Percentiles rank a stretch among this genome's conserved stretches.
Evolutionary conservation across 2,113 vertebrate species (phyloP).

Genomic region (Toxostoma redivivum): DNA sequence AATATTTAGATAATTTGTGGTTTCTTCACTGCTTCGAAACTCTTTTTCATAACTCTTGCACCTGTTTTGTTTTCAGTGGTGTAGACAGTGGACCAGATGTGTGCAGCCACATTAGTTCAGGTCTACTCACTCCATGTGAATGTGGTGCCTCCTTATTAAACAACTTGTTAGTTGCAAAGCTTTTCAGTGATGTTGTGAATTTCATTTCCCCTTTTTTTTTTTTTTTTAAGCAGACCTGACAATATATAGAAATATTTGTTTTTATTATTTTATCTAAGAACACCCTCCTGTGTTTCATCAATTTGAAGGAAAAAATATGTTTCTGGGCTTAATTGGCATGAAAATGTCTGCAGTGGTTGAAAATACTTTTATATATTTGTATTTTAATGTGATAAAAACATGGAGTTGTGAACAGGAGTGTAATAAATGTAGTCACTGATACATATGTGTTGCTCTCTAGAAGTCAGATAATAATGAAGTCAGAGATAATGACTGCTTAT

Average conservation of each 20-base stretch:
- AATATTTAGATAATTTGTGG: constrained; percentile 38
- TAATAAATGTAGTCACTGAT: background rate
- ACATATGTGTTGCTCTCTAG: background rate
- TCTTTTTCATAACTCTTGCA: constrained; percentile 10
- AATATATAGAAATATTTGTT: background rate
- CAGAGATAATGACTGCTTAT: background rate
- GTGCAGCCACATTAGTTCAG: background rate
- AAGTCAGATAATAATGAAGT: background rate
- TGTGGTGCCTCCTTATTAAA: background rate
- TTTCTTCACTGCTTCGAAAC: constrained; percentile 28
- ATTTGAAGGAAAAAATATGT: background rate
- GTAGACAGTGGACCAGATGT: background rate
- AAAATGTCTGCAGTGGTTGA: background rate
- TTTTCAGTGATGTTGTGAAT: background rate
- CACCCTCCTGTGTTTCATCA: background rate
- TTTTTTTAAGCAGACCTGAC: background rate
- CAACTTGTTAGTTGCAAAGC: background rate
- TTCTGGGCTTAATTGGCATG: background rate
- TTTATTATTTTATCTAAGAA: background rate
- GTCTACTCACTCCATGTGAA: background rate
- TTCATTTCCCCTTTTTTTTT: background rate
- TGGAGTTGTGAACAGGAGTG: background rate
- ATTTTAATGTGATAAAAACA: background rate
- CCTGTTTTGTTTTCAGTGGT: constrained; percentile 37
- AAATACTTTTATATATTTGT: background rate